Percentiles rank a stretch among this genome's conserved stretches.
Evolutionary conservation across 2,888 invertebrate genomes (phyloP).

Genomic region (Yponomeuta plumbellus): DNA sequence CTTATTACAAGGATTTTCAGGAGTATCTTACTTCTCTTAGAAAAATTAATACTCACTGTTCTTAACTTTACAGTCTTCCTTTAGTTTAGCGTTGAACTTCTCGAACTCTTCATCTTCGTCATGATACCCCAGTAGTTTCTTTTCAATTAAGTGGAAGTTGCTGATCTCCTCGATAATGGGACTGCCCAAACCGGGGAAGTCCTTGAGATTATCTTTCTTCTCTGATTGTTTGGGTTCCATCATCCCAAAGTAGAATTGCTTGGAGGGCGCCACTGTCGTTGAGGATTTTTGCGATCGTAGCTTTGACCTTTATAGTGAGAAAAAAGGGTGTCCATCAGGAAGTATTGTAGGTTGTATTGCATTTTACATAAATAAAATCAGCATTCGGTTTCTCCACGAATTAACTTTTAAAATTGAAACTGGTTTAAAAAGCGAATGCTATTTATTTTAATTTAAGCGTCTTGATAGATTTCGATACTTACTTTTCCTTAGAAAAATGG

Average conservation of each 20-base stretch:
- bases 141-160: slow-evolving; percentile 65
- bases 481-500: slow-evolving; percentile 44
- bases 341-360: background rate
- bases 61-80: slow-evolving; percentile 54
- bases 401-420: too few species aligned
- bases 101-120: slow-evolving; percentile 62
- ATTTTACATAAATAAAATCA: too few species aligned
- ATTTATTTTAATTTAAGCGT: background rate
- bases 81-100: slow-evolving; percentile 58
- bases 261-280: slow-evolving; percentile 44
- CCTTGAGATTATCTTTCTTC: slow-evolving; percentile 52
- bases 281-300: slow-evolving; percentile 28
- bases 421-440: too few species aligned
- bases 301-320: background rate
- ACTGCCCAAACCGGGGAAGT: slow-evolving; percentile 64
- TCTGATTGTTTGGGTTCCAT: slow-evolving; percentile 68
- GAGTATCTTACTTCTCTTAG: background rate
- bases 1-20: background rate
- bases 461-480: slow-evolving; percentile 27
- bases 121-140: slow-evolving; percentile 61
- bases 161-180: slow-evolving; percentile 66
- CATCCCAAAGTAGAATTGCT: slow-evolving; percentile 88
- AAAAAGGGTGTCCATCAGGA: background rate
- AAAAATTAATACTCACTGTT: slow-evolving; percentile 44
- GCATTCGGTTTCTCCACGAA: too few species aligned